Percentiles rank a stretch among this genome's conserved stretches.
Conservation (phyloP, 2,888 invertebrate species). For the Drosophila limbata region DNA sequence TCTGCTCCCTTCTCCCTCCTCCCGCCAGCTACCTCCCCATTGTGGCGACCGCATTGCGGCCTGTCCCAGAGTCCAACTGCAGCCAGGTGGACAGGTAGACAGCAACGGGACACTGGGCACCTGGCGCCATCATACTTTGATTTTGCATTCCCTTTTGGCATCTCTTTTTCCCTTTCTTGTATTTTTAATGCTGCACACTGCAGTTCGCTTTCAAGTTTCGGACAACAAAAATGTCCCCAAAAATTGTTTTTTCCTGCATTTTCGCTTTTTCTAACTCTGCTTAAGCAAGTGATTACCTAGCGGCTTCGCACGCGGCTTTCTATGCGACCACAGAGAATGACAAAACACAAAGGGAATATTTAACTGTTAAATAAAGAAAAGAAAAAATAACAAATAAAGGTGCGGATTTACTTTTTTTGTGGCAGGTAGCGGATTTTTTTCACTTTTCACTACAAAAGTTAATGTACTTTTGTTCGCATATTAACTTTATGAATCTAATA, state of each 20-base stretch:
- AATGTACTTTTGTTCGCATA: background rate
- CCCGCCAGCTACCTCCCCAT: constrained; percentile 9
- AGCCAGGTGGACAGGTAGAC: constrained; percentile 43
- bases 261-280: constrained; percentile 16
- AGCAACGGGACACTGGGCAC: constrained; percentile 15
- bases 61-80: constrained; percentile 31
- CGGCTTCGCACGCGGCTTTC: constrained; percentile 39
- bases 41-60: constrained; percentile 69
- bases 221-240: constrained; percentile 14
- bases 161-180: constrained; percentile 34
- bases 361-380: background rate
- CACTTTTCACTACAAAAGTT: background rate
- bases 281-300: constrained; percentile 54
- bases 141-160: constrained; percentile 73
- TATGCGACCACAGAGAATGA: constrained; percentile 44
- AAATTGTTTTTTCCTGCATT: constrained; percentile 7
- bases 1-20: background rate
- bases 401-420: background rate
- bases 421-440: background rate
- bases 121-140: constrained; percentile 66
- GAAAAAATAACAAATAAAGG: constrained; percentile 8
- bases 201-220: constrained; percentile 28
- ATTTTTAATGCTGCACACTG: constrained; percentile 45
- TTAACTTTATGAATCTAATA: background rate
- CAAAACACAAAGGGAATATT: constrained; percentile 27